Evolutionary conservation across 1,140 invertebrate genomes (phyloP).

Genomic region (Hermatobates lingyangjiaoensis): DNA sequence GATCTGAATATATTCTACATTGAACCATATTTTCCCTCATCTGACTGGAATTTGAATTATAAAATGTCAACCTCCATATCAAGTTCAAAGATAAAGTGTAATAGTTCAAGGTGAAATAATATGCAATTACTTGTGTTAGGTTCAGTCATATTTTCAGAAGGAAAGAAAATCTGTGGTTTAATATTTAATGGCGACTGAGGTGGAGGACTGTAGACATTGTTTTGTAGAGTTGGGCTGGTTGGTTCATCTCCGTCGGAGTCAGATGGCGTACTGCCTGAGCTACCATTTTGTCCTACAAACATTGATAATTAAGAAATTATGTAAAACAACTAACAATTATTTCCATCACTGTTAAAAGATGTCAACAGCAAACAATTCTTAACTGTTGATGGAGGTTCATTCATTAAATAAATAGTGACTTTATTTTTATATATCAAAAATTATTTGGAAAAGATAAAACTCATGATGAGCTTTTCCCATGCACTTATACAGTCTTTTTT

Average conservation of each 20-base stretch:
- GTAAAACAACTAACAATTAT: not conserved
- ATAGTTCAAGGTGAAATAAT: not conserved
- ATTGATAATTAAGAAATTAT: not conserved
- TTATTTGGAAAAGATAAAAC: too few species aligned
- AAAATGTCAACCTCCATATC: too few species aligned
- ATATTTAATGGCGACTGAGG: conserved; percentile 21
- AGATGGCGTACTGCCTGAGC: conserved; percentile 47
- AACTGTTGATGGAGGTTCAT: too few species aligned
- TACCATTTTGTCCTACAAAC: conserved; percentile 20
- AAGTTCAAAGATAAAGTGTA: too few species aligned
- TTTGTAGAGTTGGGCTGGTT: conserved; percentile 22
- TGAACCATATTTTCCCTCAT: too few species aligned
- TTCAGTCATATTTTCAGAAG: conserved; percentile 16
- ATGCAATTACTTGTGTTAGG: conserved; percentile 19
- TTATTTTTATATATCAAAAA: too few species aligned
- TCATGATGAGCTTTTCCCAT: too few species aligned
- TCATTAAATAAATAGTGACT: too few species aligned
- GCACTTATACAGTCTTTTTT: too few species aligned
- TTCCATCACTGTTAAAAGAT: not conserved
- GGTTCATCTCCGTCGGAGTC: conserved; percentile 51
- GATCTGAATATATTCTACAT: too few species aligned
- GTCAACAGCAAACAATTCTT: not conserved
- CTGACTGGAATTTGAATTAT: too few species aligned
- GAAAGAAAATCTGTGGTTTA: conserved; percentile 16
- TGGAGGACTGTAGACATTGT: conserved; percentile 28